phyloP scores from a whole-genome alignment of 2,888 invertebrate species.

The Dasysyrphus albostriatus region DNA sequence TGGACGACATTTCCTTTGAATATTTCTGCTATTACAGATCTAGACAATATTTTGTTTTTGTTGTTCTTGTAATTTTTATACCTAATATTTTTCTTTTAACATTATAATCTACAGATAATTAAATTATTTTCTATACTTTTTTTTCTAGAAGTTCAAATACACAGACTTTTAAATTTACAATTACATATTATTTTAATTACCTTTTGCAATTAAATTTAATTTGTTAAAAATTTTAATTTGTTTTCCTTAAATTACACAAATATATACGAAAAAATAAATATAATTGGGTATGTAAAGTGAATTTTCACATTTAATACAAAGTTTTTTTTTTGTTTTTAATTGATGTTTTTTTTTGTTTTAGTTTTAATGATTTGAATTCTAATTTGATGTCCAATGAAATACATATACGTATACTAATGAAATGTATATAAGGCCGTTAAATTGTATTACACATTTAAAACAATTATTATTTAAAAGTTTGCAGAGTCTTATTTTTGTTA shows the following conservation, averaged over 20 bases:
- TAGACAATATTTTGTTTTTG: conserved; percentile 25
- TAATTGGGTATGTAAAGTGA: not conserved
- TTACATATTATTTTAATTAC: conserved; percentile 45
- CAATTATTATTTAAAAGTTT: conserved; percentile 41
- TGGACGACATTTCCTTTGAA: conserved; percentile 67
- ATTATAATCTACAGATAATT: conserved; percentile 18
- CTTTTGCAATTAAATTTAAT: conserved; percentile 20
- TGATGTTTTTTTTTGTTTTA: conserved; percentile 17
- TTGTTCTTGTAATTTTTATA: conserved; percentile 29
- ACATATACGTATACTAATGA: conserved; percentile 62
- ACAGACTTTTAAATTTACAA: conserved; percentile 73
- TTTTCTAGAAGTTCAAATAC: conserved; percentile 51
- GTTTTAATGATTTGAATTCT: conserved; percentile 24
- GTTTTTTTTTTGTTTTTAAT: conserved; percentile 4
- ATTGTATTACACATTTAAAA: conserved; percentile 66
- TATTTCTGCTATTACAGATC: conserved; percentile 31
- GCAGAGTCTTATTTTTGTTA: conserved; percentile 24
- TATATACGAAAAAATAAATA: conserved; percentile 14
- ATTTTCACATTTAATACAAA: conserved; percentile 22
- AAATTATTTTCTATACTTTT: conserved; percentile 48
- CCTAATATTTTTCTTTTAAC: conserved; percentile 18
- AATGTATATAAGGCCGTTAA: conserved; percentile 75
- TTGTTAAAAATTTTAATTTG: conserved; percentile 1
- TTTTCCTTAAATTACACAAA: conserved; percentile 5
- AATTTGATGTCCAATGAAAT: conserved; percentile 53